A percentile compares a stretch with the other conserved stretches of the same genome.
Evolutionary conservation across 2,113 vertebrate species (phyloP).

Genomic region (Oreochromis tanganicae): DNA sequence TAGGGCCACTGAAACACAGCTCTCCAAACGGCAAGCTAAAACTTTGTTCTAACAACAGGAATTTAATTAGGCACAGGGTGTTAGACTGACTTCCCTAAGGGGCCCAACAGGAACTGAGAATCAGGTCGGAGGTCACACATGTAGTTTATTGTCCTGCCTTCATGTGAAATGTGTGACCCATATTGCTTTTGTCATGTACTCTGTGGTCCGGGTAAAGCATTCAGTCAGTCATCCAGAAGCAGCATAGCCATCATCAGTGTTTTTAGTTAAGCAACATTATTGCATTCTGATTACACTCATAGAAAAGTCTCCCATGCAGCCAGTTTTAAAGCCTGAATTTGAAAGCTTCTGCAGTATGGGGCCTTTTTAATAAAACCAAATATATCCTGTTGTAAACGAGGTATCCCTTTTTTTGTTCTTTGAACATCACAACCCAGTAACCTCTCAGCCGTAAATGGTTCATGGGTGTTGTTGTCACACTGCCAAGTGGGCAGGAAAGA

Average conservation of each 20-base stretch:
- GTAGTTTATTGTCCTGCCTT: neutral
- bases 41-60: neutral
- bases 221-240: neutral
- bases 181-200: neutral
- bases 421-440: neutral
- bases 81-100: neutral
- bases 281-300: neutral
- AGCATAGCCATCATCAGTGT: neutral
- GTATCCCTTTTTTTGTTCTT: neutral
- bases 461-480: neutral
- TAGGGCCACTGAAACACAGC: neutral
- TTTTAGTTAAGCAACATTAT: neutral
- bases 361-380: neutral
- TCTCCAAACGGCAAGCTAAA: neutral
- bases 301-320: neutral
- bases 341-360: neutral
- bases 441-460: neutral
- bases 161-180: neutral
- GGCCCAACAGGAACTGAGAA: neutral
- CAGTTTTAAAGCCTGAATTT: neutral
- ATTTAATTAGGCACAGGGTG: neutral
- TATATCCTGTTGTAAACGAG: neutral
- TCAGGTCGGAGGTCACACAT: neutral
- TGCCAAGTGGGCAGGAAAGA: neutral
- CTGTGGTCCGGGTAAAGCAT: neutral